Percentiles rank a stretch among this genome's conserved stretches.
phyloP scores from a whole-genome alignment of 2,888 invertebrate genomes.

The Acronicta psi region DNA sequence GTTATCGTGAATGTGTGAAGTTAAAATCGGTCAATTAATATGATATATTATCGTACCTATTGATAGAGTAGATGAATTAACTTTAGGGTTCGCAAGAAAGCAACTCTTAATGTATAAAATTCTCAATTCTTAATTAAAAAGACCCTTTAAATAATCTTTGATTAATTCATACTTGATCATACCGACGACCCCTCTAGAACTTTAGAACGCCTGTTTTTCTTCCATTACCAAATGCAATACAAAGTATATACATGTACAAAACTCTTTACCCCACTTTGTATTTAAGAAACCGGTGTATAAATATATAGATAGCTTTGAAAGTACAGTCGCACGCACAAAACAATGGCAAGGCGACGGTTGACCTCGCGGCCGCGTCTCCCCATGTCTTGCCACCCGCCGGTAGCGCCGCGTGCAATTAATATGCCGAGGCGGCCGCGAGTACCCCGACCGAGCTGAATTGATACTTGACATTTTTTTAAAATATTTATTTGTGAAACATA shows the following conservation, averaged over 20 bases:
- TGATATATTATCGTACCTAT: too few species aligned
- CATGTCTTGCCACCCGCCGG: constrained; percentile 84
- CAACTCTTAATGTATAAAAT: not conserved
- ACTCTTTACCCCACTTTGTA: constrained; percentile 59
- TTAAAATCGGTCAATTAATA: too few species aligned
- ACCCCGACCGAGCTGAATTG: constrained; percentile 60
- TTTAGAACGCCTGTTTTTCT: constrained; percentile 36
- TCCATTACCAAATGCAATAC: constrained; percentile 45
- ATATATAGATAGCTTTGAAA: constrained; percentile 66
- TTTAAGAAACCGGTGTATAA: constrained; percentile 55
- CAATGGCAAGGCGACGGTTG: constrained; percentile 88
- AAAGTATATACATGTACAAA: constrained; percentile 45
- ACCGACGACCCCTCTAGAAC: constrained; percentile 19
- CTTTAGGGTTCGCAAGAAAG: too few species aligned
- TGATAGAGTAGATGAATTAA: too few species aligned
- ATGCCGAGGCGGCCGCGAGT: constrained; percentile 88
- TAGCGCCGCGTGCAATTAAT: constrained; percentile 89
- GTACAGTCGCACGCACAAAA: constrained; percentile 85
- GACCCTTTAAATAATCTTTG: constrained; percentile 11
- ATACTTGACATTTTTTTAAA: constrained; percentile 59
- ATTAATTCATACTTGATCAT: constrained; percentile 36
- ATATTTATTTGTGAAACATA: too few species aligned
- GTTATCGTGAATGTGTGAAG: too few species aligned
- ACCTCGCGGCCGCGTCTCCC: constrained; percentile 85
- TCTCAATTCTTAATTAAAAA: not conserved